A percentile compares a stretch with the other conserved stretches of the same genome.
phyloP scores from a whole-genome alignment of 1,140 invertebrate genomes.

The Trypoxylus dichotomus region DNA sequence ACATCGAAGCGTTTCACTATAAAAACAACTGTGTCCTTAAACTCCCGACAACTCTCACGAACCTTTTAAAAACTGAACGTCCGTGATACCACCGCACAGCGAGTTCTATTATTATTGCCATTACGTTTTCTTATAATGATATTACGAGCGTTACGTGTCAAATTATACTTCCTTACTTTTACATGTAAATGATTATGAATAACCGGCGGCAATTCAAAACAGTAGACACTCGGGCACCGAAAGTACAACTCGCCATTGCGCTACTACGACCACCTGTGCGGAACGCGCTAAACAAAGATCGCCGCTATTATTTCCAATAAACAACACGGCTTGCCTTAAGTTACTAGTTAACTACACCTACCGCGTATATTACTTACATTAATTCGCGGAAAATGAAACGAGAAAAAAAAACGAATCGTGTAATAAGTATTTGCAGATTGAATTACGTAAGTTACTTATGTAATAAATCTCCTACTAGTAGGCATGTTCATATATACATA shows the following conservation, averaged over 20 bases:
- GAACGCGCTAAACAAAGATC: conserved; percentile 18
- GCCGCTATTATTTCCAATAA: conserved; percentile 15
- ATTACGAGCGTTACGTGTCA: conserved; percentile 7
- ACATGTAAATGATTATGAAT: conserved; percentile 5
- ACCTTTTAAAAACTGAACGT: background rate
- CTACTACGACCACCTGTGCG: conserved; percentile 6
- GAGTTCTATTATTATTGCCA: conserved; percentile 8
- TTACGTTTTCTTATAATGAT: conserved; percentile 11
- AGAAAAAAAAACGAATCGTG: background rate
- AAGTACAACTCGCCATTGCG: background rate
- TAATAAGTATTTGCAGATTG: conserved; percentile 1
- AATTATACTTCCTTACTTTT: conserved; percentile 18
- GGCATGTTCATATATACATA: no score
- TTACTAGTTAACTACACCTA: background rate
- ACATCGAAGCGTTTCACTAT: background rate
- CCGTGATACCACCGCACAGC: background rate
- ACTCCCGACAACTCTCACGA: background rate
- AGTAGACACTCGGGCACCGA: conserved; percentile 14
- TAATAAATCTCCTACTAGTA: background rate
- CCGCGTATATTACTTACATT: conserved; percentile 12
- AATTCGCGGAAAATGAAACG: conserved; percentile 18
- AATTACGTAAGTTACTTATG: conserved; percentile 11
- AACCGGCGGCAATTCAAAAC: background rate
- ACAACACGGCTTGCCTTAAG: background rate
- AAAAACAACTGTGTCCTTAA: background rate